Conservation (phyloP, 2,888 invertebrate genomes). For the Leptothorax acervorum region DNA sequence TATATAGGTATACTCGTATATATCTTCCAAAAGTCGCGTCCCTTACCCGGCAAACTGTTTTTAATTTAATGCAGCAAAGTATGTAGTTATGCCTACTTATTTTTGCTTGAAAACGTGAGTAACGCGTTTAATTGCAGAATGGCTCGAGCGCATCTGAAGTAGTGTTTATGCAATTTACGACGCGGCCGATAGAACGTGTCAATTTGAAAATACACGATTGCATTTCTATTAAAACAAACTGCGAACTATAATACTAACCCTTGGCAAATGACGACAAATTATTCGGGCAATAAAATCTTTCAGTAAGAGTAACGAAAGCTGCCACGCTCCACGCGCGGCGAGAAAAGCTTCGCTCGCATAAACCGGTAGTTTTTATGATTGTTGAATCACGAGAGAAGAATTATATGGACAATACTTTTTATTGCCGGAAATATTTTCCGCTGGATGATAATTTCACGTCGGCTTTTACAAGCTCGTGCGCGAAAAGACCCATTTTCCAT, state of each 20-base stretch:
- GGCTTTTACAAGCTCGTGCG: neutral
- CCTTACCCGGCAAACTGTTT: too few species aligned
- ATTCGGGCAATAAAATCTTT: neutral
- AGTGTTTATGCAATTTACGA: neutral
- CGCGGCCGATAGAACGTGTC: neutral
- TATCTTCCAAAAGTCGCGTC: too few species aligned
- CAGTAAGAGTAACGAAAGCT: neutral
- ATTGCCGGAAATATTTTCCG: neutral
- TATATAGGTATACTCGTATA: too few species aligned
- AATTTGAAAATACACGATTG: neutral
- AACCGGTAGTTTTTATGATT: neutral
- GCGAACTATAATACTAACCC: neutral
- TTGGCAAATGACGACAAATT: conserved; percentile 1
- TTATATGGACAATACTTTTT: neutral
- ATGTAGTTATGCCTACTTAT: too few species aligned
- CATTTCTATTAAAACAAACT: conserved; percentile 8
- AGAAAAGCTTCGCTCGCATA: neutral
- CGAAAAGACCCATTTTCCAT: neutral
- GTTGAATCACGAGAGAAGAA: neutral
- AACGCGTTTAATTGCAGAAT: neutral
- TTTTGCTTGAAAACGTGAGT: too few species aligned
- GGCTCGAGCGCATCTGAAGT: neutral
- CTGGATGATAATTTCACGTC: neutral
- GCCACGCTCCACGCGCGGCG: neutral
- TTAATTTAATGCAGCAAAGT: too few species aligned